phyloP scores from a whole-genome alignment of 92 coral and sea anemone species.

The Diadumene lineata region DNA sequence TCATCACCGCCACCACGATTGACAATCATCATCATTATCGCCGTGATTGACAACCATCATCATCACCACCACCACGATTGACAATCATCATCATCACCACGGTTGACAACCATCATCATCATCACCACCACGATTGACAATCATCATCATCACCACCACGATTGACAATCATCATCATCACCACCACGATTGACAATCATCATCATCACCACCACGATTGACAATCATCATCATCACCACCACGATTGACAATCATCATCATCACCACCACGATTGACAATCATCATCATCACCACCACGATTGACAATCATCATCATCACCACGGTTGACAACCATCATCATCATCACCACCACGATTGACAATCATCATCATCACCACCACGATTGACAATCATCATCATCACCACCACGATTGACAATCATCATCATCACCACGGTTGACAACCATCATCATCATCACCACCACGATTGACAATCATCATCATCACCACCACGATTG shows the following conservation, averaged over 20 bases:
- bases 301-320: neutral
- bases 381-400: neutral
- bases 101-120: neutral
- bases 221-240: constrained; percentile 11
- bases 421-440: neutral
- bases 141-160: neutral
- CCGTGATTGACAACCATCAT: neutral
- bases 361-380: neutral
- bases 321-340: constrained; percentile 80
- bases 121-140: too few species aligned
- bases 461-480: neutral
- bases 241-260: neutral
- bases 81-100: neutral
- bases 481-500: neutral
- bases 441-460: neutral
- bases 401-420: neutral
- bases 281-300: neutral
- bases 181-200: neutral
- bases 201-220: neutral
- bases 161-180: neutral
- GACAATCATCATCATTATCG: neutral
- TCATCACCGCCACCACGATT: neutral
- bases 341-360: constrained; percentile 32
- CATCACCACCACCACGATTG: neutral
- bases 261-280: neutral